Percentiles rank a stretch among this genome's conserved stretches.
These are phyloP conservation scores for Maconellicoccus hirsutus DNA, from an alignment of 1,140 invertebrate genomes.

Conservation along the genomic window DNA sequence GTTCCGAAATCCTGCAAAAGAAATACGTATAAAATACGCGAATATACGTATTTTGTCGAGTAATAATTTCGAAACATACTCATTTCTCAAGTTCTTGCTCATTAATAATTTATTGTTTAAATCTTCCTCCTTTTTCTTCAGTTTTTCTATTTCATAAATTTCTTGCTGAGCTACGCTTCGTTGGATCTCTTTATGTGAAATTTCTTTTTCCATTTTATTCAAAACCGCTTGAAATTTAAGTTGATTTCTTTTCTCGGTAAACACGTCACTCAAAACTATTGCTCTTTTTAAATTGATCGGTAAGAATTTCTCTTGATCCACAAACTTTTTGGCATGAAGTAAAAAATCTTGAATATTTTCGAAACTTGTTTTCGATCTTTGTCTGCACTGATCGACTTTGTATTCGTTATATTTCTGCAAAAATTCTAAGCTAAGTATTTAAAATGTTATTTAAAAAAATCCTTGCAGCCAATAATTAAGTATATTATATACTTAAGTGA, in stretches of 20 bases:
- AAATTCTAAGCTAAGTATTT: too few relatives aligned
- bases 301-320: background rate
- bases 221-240: background rate
- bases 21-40: background rate
- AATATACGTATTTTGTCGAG: background rate
- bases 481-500: too few relatives aligned
- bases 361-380: background rate
- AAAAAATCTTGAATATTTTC: background rate
- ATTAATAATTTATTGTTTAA: background rate
- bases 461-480: too few relatives aligned
- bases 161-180: background rate
- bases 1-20: background rate
- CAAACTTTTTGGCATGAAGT: background rate
- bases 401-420: background rate
- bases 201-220: background rate
- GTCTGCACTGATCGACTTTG: background rate
- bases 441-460: too few relatives aligned
- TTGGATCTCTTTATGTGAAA: background rate
- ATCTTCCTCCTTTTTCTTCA: background rate
- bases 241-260: constrained; percentile 3
- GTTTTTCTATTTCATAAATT: background rate
- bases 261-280: background rate
- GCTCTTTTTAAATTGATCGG: background rate
- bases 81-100: background rate
- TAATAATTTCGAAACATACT: background rate